Evolutionary conservation across 2,888 invertebrate genomes (phyloP).

Genomic region (Cancer borealis): DNA sequence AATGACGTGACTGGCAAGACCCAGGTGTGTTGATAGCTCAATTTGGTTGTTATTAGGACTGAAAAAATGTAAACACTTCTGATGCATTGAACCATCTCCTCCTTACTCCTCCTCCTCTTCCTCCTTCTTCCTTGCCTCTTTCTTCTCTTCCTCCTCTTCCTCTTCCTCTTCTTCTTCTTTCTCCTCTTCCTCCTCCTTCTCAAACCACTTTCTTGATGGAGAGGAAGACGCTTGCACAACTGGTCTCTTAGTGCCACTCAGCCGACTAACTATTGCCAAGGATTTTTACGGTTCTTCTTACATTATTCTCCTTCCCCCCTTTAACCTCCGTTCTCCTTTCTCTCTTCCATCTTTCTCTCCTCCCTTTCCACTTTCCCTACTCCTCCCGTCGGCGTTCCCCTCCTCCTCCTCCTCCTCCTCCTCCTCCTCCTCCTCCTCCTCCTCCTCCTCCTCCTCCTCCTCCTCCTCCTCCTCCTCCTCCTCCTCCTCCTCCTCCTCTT

Average conservation of each 20-base stretch:
- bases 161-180: neutral
- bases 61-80: neutral
- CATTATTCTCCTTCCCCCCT: neutral
- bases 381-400: neutral
- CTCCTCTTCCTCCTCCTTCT: neutral
- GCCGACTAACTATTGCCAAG: neutral
- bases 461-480: conserved; percentile 18
- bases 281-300: neutral
- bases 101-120: neutral
- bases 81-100: neutral
- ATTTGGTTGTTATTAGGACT: neutral
- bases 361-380: neutral
- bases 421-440: neutral
- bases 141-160: neutral
- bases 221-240: neutral
- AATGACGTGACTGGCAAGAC: neutral
- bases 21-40: conserved; percentile 16
- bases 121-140: neutral
- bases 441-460: neutral
- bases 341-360: neutral
- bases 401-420: neutral
- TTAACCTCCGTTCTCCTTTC: neutral
- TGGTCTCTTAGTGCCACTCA: neutral
- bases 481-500: conserved; percentile 21
- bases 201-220: too few relatives aligned